These are phyloP conservation scores for Pyrocoelia pectoralis DNA, from an alignment of 2,888 invertebrate species.

Conservation along the genomic window DNA sequence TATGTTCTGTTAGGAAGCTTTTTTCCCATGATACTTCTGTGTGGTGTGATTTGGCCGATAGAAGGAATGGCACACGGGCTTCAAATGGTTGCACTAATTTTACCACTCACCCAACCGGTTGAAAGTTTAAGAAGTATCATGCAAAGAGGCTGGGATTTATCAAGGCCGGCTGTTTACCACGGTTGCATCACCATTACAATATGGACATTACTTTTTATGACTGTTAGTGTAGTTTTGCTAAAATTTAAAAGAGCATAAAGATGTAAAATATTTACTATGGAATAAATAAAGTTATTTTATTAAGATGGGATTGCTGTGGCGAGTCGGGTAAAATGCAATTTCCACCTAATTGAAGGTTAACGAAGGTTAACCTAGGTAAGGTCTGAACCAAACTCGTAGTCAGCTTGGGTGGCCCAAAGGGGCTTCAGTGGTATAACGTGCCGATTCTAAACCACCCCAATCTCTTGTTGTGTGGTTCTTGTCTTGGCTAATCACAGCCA, in stretches of 20 bases:
- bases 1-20: constrained; percentile 87
- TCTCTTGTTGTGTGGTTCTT: too few relatives aligned
- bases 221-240: constrained; percentile 80
- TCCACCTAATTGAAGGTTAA: too few relatives aligned
- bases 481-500: too few relatives aligned
- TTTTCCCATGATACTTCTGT: constrained; percentile 83
- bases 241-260: constrained; percentile 82
- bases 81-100: constrained; percentile 76
- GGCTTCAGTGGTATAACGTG: too few relatives aligned
- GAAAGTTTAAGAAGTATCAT: constrained; percentile 86
- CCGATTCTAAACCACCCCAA: too few relatives aligned
- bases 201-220: constrained; percentile 86
- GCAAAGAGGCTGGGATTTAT: constrained; percentile 85
- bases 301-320: too few relatives aligned
- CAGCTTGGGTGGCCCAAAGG: too few relatives aligned
- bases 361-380: too few relatives aligned
- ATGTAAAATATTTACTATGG: too few relatives aligned
- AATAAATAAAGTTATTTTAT: too few relatives aligned
- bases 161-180: constrained; percentile 82
- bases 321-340: too few relatives aligned
- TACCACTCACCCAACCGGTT: constrained; percentile 91
- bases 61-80: constrained; percentile 87
- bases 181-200: constrained; percentile 85
- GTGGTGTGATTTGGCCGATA: constrained; percentile 94
- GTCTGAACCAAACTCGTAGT: too few relatives aligned